A percentile compares a stretch with the other conserved stretches of the same genome.
Evolutionary conservation across 2,113 vertebrate species (phyloP).

Genomic region (Hemiscyllium ocellatum): DNA sequence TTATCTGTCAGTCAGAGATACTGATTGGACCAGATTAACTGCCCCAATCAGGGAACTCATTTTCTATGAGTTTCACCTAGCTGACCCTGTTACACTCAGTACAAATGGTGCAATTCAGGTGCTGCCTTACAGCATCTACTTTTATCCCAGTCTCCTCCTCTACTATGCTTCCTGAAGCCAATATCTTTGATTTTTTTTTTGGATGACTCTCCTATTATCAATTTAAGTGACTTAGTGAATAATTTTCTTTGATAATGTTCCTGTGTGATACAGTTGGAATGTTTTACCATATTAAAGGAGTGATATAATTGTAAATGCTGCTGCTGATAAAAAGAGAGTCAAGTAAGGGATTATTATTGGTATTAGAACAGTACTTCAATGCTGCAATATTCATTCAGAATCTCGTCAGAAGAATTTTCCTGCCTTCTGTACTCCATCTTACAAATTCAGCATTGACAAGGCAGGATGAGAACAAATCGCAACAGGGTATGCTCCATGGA

Average conservation of each 20-base stretch:
- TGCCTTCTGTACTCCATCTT: conserved; percentile 61
- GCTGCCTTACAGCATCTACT: too few species aligned
- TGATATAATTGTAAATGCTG: background rate
- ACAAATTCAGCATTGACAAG: conserved; percentile 66
- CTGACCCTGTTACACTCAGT: too few species aligned
- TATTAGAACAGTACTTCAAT: background rate
- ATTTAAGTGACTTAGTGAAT: too few species aligned
- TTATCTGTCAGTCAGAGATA: too few species aligned
- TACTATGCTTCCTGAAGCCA: background rate
- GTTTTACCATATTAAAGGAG: background rate
- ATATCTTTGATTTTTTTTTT: background rate
- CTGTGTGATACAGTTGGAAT: background rate
- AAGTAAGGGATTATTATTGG: background rate
- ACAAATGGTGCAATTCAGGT: too few species aligned
- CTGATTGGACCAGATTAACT: too few species aligned
- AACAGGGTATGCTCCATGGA: conserved; percentile 56
- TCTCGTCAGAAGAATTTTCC: background rate
- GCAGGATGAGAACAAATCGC: conserved; percentile 50
- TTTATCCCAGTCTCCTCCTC: background rate
- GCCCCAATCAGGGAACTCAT: too few species aligned
- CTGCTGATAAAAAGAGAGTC: background rate
- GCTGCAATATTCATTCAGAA: background rate
- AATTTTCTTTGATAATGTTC: background rate
- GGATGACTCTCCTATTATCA: background rate
- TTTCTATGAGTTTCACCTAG: too few species aligned